Percentiles rank a stretch among this genome's conserved stretches.
phyloP scores from a whole-genome alignment of 2,888 invertebrate genomes.

The Troilus luridus region DNA sequence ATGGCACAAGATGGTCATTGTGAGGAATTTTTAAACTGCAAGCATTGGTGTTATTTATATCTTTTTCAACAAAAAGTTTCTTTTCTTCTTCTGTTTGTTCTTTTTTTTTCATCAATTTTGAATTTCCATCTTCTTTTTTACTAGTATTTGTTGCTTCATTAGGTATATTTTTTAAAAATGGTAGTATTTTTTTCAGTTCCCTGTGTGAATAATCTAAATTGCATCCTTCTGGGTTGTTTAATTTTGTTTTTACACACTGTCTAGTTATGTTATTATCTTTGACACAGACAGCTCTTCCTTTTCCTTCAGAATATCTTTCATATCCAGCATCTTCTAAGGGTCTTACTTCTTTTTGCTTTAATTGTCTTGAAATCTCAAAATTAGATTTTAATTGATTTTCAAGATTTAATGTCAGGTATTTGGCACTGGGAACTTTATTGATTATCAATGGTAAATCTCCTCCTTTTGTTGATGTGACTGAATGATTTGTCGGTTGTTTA shows the following conservation, averaged over 20 bases:
- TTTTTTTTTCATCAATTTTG: neutral
- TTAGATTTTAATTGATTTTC: neutral
- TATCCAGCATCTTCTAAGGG: neutral
- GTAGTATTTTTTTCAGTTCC: neutral
- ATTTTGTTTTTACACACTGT: neutral
- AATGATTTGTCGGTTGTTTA: neutral
- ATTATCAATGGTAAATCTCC: neutral
- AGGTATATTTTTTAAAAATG: neutral
- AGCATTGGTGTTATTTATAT: neutral
- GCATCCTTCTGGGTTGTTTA: neutral
- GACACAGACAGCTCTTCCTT: neutral
- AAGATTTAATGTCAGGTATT: neutral
- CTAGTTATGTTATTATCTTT: neutral
- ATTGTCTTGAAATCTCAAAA: neutral
- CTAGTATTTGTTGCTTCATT: neutral
- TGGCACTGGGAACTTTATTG: neutral
- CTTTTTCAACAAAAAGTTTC: neutral
- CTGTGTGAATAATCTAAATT: neutral
- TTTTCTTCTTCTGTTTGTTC: neutral
- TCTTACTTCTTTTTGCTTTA: neutral
- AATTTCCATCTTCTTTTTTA: neutral
- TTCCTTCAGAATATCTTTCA: neutral
- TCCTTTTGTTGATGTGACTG: neutral
- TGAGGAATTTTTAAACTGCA: neutral
- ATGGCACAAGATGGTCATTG: neutral